These are phyloP conservation scores for Drosophila murphyi DNA, from an alignment of 1,140 invertebrate genomes.

Conservation along the genomic window DNA sequence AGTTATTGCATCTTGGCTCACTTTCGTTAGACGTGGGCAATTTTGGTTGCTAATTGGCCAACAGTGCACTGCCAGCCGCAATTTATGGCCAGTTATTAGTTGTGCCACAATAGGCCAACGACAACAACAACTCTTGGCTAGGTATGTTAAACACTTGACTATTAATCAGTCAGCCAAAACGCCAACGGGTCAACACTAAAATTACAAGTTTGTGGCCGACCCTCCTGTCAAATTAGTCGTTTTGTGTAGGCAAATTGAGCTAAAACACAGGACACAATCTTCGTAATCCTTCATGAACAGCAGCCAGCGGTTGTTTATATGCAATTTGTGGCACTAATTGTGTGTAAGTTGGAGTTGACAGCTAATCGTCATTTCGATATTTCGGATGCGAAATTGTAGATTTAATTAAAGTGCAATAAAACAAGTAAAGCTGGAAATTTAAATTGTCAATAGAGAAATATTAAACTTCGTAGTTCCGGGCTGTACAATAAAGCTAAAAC, in stretches of 20 bases:
- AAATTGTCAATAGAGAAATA: background rate
- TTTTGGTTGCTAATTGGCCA: constrained; percentile 71
- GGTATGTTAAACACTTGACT: constrained; percentile 54
- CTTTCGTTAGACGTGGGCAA: constrained; percentile 59
- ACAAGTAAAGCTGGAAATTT: background rate
- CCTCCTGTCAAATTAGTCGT: constrained; percentile 59
- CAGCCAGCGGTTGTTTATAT: background rate
- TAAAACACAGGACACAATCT: constrained; percentile 7
- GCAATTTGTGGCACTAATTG: background rate
- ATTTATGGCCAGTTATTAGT: constrained; percentile 75
- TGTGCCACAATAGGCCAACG: constrained; percentile 15
- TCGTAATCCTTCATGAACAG: constrained; percentile 2
- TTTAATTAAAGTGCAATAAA: background rate
- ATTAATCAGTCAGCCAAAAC: constrained; percentile 69
- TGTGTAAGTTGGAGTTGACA: background rate
- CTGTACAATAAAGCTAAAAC: no score
- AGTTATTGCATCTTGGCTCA: constrained; percentile 21
- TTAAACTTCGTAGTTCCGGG: background rate
- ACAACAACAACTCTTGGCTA: constrained; percentile 14
- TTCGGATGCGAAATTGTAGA: background rate
- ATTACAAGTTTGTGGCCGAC: constrained; percentile 37
- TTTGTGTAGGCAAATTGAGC: constrained; percentile 12
- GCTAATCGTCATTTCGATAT: background rate
- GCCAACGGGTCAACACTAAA: constrained; percentile 58
- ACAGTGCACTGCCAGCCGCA: constrained; percentile 69